phyloP scores from a whole-genome alignment of 2,113 vertebrate genomes.

The Phylloscopus trochilus region DNA sequence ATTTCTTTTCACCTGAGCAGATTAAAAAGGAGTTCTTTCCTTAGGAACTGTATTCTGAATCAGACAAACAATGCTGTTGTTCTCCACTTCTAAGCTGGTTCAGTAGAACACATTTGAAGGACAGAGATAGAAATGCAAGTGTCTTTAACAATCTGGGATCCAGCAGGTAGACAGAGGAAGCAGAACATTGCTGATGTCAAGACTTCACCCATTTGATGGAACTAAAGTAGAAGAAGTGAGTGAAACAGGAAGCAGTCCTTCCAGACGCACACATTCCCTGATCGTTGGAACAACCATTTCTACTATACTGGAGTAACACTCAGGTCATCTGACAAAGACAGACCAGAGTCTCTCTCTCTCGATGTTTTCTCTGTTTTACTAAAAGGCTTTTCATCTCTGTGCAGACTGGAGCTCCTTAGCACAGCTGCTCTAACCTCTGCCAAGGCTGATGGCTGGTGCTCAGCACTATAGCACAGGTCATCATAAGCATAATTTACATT shows the following conservation, averaged over 20 bases:
- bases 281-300: not conserved
- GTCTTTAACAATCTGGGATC: not conserved
- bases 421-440: constrained; percentile 44
- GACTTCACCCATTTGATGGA: not conserved
- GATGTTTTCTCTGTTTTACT: constrained; percentile 78
- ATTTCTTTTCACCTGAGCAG: constrained; percentile 35
- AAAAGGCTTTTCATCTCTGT: constrained; percentile 45
- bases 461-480: constrained; percentile 51
- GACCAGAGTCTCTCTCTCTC: constrained; percentile 84
- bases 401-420: constrained; percentile 62
- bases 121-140: not conserved
- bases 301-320: constrained; percentile 83
- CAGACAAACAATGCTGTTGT: not conserved
- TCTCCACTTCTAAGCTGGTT: not conserved
- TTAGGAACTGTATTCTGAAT: not conserved
- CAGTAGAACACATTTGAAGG: not conserved
- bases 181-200: not conserved
- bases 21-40: not conserved
- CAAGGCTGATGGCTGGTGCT: constrained; percentile 60
- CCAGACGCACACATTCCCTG: not conserved
- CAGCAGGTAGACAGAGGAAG: not conserved
- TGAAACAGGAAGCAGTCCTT: not conserved
- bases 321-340: constrained; percentile 84
- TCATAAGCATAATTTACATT: constrained; percentile 90
- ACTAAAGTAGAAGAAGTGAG: not conserved